Evolutionary conservation across 2,888 invertebrate species (phyloP).

Genomic region (Latrodectus elegans): DNA sequence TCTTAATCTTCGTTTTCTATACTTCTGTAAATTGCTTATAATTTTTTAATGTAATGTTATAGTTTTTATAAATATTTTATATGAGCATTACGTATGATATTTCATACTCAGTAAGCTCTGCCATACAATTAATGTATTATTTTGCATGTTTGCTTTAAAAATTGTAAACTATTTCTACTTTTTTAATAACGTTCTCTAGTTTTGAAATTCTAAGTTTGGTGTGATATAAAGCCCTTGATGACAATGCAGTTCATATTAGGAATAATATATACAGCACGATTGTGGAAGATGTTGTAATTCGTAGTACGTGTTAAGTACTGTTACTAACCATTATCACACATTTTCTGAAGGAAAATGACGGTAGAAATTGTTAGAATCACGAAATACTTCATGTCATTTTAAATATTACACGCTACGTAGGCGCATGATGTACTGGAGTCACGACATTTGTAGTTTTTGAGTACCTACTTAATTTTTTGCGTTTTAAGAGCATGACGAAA

Average conservation of each 20-base stretch:
- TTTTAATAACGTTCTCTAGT: no score
- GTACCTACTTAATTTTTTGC: background rate
- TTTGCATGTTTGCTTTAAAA: no score
- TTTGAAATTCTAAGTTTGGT: no score
- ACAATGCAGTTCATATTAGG: background rate
- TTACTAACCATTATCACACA: slow-evolving; percentile 1
- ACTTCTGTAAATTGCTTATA: no score
- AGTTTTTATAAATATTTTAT: no score
- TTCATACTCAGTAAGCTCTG: no score
- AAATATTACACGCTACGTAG: background rate
- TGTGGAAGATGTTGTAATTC: background rate
- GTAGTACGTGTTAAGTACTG: background rate
- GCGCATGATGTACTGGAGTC: background rate
- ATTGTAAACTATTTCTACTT: no score
- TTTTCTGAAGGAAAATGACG: background rate
- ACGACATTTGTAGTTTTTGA: background rate
- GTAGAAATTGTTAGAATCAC: background rate
- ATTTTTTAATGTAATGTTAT: no score
- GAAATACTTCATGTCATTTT: background rate
- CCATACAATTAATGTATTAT: no score
- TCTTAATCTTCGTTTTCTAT: no score
- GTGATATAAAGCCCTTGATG: no score
- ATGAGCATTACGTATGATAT: no score
- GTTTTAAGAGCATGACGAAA: background rate
- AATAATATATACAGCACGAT: background rate